These are phyloP conservation scores for Lochmaea crataegi DNA, from an alignment of 2,888 invertebrate genomes.

Conservation along the genomic window DNA sequence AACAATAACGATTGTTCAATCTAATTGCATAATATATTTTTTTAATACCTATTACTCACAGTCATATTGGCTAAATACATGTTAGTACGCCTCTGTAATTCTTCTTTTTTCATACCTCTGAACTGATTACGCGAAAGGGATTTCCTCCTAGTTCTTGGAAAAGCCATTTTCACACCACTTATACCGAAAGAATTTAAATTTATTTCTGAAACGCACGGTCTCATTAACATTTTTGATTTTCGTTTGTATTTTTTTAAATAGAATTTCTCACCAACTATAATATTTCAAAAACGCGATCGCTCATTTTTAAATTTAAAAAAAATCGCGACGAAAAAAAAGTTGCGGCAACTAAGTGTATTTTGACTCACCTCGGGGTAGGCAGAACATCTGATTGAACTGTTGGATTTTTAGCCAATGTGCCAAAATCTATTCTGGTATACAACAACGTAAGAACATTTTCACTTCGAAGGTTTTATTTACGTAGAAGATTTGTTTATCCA, in stretches of 20 bases:
- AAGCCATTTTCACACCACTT: constrained; percentile 42
- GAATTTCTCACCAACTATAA: background rate
- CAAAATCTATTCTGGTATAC: constrained; percentile 60
- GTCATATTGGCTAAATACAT: constrained; percentile 83
- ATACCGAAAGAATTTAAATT: constrained; percentile 48
- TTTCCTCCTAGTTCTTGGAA: constrained; percentile 54
- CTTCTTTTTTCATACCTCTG: constrained; percentile 82
- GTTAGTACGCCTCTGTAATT: constrained; percentile 79
- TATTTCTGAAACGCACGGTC: constrained; percentile 52
- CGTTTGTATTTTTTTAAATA: too few relatives aligned
- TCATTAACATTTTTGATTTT: constrained; percentile 49
- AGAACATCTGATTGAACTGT: constrained; percentile 39
- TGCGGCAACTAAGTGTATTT: constrained; percentile 33
- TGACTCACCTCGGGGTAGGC: constrained; percentile 47
- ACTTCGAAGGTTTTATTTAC: constrained; percentile 30
- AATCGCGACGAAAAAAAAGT: constrained; percentile 23
- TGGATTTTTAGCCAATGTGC: constrained; percentile 52
- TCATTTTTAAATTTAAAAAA: background rate
- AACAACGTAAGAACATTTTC: constrained; percentile 36
- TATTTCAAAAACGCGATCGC: background rate
- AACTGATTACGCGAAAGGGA: constrained; percentile 75
- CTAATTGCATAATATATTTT: constrained; percentile 20
- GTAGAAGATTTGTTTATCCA: constrained; percentile 29
- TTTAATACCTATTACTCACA: constrained; percentile 69
- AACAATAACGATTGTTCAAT: background rate